Conservation (phyloP, 1,140 invertebrate genomes). For the Batillaria attramentaria region DNA sequence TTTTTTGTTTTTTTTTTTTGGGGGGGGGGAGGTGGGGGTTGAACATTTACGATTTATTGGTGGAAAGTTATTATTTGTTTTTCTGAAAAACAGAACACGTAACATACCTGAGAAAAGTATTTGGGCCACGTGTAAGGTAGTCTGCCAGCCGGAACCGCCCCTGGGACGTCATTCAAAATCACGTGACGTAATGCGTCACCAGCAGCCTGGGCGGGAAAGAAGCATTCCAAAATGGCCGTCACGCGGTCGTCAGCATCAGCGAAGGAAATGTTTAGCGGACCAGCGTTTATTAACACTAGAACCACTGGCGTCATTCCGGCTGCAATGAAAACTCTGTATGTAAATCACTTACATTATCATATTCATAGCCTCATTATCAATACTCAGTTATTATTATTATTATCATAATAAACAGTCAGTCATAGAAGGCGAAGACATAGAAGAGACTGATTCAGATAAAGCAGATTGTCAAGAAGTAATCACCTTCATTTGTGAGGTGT, state of each 20-base stretch:
- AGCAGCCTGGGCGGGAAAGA: conserved; percentile 63
- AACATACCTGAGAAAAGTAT: conserved; percentile 46
- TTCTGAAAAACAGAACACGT: not conserved
- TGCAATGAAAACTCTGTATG: too few relatives aligned
- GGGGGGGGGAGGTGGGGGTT: too few relatives aligned
- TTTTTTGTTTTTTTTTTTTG: too few relatives aligned
- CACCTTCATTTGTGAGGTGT: too few relatives aligned
- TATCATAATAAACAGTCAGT: too few relatives aligned
- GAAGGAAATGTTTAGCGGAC: conserved; percentile 61
- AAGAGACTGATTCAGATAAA: too few relatives aligned
- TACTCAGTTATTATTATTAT: too few relatives aligned
- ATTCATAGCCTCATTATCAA: too few relatives aligned
- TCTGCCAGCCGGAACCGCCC: conserved; percentile 55
- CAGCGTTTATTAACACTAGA: conserved; percentile 62
- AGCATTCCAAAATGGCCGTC: conserved; percentile 60
- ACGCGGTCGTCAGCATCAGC: conserved; percentile 46
- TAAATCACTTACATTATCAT: too few relatives aligned
- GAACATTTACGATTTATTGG: not conserved
- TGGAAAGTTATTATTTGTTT: not conserved
- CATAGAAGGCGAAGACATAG: too few relatives aligned
- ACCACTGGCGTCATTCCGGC: conserved; percentile 40
- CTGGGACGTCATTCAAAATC: conserved; percentile 46
- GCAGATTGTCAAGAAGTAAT: too few relatives aligned
- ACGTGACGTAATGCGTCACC: conserved; percentile 58
- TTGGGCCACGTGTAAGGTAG: conserved; percentile 60